phyloP scores from a whole-genome alignment of 1,140 invertebrate genomes.

The Lordiphosa clarofinis region DNA sequence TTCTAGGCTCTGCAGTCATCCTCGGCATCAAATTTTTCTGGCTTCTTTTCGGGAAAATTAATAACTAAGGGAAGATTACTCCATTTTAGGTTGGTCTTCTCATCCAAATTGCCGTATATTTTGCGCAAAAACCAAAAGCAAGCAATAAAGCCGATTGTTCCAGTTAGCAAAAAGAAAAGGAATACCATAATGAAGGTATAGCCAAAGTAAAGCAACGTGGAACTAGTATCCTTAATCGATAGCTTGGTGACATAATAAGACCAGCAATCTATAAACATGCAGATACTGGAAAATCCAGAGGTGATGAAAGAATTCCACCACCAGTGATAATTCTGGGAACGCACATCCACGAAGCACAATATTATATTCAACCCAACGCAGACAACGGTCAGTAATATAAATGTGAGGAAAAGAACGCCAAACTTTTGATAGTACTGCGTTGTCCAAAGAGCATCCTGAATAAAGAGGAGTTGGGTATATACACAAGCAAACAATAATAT shows the following conservation, averaged over 20 bases:
- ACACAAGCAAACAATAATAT: neutral
- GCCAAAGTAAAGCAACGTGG: neutral
- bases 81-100: neutral
- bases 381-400: neutral
- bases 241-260: too few species aligned
- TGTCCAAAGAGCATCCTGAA: neutral
- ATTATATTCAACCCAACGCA: neutral
- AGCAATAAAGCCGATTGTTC: conserved; percentile 2
- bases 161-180: neutral
- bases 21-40: conserved; percentile 3
- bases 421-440: neutral
- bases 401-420: neutral
- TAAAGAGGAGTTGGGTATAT: neutral
- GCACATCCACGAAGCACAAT: neutral
- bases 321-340: conserved; percentile 5
- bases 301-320: conserved; percentile 3
- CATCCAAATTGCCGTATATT: neutral
- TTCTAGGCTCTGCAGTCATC: too few species aligned
- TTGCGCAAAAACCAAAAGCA: conserved; percentile 5
- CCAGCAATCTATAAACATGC: neutral
- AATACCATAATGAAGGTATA: neutral
- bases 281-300: neutral
- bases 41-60: conserved; percentile 2
- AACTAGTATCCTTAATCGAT: neutral
- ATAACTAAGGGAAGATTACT: neutral